Conservation (phyloP, 2,888 invertebrate species). For the Vesta saturnalis region DNA sequence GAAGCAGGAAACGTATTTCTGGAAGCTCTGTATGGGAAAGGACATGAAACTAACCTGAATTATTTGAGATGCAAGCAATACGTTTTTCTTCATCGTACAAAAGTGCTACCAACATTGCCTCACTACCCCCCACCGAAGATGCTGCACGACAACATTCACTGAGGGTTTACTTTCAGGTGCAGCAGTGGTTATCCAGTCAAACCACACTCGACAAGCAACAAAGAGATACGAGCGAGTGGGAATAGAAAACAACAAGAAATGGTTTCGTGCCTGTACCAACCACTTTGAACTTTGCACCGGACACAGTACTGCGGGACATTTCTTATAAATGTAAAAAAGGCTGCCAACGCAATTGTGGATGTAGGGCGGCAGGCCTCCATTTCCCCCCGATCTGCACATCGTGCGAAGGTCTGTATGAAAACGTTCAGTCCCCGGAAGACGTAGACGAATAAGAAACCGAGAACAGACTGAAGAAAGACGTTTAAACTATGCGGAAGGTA, state of each 20-base stretch:
- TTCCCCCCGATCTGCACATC: conserved; percentile 17
- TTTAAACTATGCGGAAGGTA: conserved; percentile 10
- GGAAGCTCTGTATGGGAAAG: conserved; percentile 33
- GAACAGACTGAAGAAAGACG: conserved; percentile 15
- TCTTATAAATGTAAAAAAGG: conserved; percentile 22
- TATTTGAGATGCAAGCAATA: conserved; percentile 33
- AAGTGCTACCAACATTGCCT: conserved; percentile 27
- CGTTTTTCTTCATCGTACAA: conserved; percentile 31
- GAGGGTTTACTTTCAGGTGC: conserved; percentile 26
- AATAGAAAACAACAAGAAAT: conserved; percentile 20
- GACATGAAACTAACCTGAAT: not conserved
- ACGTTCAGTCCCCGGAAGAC: conserved; percentile 17
- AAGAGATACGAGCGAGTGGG: conserved; percentile 23
- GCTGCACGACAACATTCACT: conserved; percentile 32
- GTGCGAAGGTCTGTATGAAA: conserved; percentile 21
- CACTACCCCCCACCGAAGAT: conserved; percentile 22
- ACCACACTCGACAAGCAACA: conserved; percentile 23
- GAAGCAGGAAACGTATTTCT: conserved; percentile 35
- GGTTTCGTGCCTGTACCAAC: conserved; percentile 32
- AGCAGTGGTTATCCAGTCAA: conserved; percentile 7
- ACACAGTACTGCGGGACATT: conserved; percentile 23
- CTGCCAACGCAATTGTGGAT: conserved; percentile 14
- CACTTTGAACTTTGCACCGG: conserved; percentile 26
- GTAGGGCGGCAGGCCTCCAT: conserved; percentile 10
- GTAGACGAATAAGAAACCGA: conserved; percentile 3